Conservation (phyloP, 1,140 invertebrate genomes). For the Drosophila carrolli region DNA sequence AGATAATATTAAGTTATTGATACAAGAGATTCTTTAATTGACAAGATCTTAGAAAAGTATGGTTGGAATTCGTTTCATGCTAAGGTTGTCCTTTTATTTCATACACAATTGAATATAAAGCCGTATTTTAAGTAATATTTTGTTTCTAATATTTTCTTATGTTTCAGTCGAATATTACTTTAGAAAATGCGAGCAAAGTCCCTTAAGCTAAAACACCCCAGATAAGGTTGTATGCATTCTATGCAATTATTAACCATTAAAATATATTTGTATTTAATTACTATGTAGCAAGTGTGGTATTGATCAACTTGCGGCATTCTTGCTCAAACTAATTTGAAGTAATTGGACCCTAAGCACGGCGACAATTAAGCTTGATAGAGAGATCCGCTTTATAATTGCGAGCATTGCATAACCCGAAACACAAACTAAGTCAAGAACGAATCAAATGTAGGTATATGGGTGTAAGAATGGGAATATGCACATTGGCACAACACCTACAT, state of each 20-base stretch:
- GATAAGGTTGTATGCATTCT: not conserved
- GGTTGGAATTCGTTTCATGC: too few species aligned
- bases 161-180: too few species aligned
- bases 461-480: constrained; percentile 21
- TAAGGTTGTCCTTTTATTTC: too few species aligned
- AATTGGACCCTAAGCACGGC: constrained; percentile 62
- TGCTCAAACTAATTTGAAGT: constrained; percentile 57
- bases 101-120: too few species aligned
- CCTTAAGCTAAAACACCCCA: not conserved
- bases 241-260: constrained; percentile 21
- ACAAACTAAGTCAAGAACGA: constrained; percentile 47
- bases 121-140: too few species aligned
- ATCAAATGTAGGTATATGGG: constrained; percentile 20
- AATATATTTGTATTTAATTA: constrained; percentile 47
- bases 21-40: too few species aligned
- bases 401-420: constrained; percentile 57
- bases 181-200: too few species aligned
- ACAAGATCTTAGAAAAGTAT: too few species aligned
- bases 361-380: constrained; percentile 60
- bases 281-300: constrained; percentile 25
- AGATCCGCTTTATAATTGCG: constrained; percentile 74
- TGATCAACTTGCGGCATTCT: constrained; percentile 39
- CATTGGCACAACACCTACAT: constrained; percentile 51
- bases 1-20: not conserved
- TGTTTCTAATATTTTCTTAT: too few species aligned